phyloP scores from a whole-genome alignment of 2,888 invertebrate species.

The Lepidonotus clava region DNA sequence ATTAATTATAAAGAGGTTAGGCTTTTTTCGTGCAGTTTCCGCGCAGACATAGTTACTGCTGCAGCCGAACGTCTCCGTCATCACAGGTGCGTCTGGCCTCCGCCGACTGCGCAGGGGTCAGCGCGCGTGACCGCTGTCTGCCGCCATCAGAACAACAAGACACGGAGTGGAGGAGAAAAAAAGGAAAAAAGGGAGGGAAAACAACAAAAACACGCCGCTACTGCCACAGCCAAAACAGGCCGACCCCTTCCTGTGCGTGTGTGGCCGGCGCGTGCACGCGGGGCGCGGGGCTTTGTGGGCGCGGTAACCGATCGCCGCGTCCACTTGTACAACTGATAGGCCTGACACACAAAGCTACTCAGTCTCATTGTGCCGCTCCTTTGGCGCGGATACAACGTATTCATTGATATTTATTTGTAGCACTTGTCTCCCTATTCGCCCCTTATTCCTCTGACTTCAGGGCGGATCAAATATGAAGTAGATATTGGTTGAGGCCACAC shows the following conservation, averaged over 20 bases:
- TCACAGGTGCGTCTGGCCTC: constrained; percentile 7
- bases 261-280: neutral
- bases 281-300: neutral
- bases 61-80: neutral
- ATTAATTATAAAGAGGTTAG: too few relatives aligned
- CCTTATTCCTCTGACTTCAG: too few relatives aligned
- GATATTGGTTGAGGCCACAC: too few relatives aligned
- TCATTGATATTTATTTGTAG: neutral
- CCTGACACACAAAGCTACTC: neutral
- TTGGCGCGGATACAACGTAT: neutral
- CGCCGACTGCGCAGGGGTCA: neutral
- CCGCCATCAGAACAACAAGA: constrained; percentile 25
- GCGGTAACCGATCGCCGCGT: neutral
- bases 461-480: too few relatives aligned
- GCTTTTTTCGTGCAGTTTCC: too few relatives aligned
- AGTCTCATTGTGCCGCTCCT: neutral
- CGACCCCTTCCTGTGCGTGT: neutral
- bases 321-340: neutral
- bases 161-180: too few relatives aligned
- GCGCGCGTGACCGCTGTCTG: constrained; percentile 21
- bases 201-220: neutral
- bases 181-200: too few relatives aligned
- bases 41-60: neutral
- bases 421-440: neutral
- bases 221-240: neutral